Base-by-base conservation (phyloP, 1,140 invertebrate genomes). In the Drosophila miranda region DNA sequence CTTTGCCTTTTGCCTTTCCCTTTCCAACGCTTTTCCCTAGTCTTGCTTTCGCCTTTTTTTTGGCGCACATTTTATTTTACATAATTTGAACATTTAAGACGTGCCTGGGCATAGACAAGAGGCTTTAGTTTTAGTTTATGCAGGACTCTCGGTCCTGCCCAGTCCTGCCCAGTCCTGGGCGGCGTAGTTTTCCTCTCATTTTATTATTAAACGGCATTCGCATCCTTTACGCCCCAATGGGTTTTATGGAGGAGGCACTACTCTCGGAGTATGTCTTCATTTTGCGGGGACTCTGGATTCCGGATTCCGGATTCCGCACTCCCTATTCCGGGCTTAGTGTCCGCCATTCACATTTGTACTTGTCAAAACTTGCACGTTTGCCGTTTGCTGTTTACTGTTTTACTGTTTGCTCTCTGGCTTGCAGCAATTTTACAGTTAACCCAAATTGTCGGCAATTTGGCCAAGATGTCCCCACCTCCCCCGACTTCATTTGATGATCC, bases 61-160 rank as follows among this genome's bases (percentile, higher is more conserved):
- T 57, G 52, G 80, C 77, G 74, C 73, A 77, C 81, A 84, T 78
- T 87, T 88, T 88, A 87, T 87, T 87, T 87, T 82, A 87, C 82
- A 87, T 87, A 87, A 87, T 87, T 87, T 87, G 69, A 82, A 87
- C 82, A 87, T 87, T 87, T 87, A 87, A 87, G 82, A 87, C 82
- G 82, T 87, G 82, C 75, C 78, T 87, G 74, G 45, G 82, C 82
- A 87, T 87, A 87, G 78, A 73, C 83, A 82, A 78, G 70, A 63
- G 75, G 78, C 75, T 87, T 87, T 87, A 87, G 82, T 78, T 81
- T 87, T 87, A 86, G 82, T 86, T 86, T 87, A 87, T 86, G 81
- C 81, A 86, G 63, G 67, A 59, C 59, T 61, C 59, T 48, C 49
- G 3, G 41, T 9, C 50, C 19, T 19, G 19, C 19, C 16, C 6